Evolutionary conservation across 2,797 vertebrate genomes (phyloP).

Genomic region (Lacerta bilineata): DNA sequence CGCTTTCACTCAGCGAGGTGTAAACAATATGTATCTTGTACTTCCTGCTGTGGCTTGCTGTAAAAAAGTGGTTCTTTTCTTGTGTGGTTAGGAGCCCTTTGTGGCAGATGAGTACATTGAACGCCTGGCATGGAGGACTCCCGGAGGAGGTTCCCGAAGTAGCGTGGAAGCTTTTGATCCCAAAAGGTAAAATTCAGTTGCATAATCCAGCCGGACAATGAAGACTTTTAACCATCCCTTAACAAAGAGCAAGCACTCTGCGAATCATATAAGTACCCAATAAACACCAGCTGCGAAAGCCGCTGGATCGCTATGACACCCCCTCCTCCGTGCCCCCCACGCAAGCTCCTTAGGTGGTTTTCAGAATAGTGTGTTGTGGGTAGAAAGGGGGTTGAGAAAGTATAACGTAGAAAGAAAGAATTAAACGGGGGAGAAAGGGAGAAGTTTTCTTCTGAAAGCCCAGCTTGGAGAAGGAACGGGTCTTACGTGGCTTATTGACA

Average conservation of each 20-base stretch:
- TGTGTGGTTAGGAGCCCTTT: conserved; percentile 92
- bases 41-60: conserved; percentile 46
- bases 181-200: conserved; percentile 88
- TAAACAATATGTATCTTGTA: conserved; percentile 54
- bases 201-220: conserved; percentile 20
- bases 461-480: background rate
- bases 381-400: background rate
- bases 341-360: conserved; percentile 7
- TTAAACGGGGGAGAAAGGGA: background rate
- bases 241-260: background rate
- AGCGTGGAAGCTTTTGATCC: conserved; percentile 97
- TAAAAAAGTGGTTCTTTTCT: conserved; percentile 72
- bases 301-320: conserved; percentile 13
- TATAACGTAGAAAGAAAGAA: background rate
- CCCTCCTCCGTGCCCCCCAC: background rate
- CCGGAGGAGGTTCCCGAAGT: conserved; percentile 97
- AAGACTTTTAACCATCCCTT: background rate
- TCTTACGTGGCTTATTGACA: background rate
- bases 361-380: conserved; percentile 31
- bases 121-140: conserved; percentile 97
- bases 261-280: conserved; percentile 30
- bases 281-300: conserved; percentile 37
- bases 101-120: conserved; percentile 99
- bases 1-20: conserved; percentile 13
- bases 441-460: background rate